Conservation (phyloP, 1,140 invertebrate species). For the Heliconius nattereri region DNA sequence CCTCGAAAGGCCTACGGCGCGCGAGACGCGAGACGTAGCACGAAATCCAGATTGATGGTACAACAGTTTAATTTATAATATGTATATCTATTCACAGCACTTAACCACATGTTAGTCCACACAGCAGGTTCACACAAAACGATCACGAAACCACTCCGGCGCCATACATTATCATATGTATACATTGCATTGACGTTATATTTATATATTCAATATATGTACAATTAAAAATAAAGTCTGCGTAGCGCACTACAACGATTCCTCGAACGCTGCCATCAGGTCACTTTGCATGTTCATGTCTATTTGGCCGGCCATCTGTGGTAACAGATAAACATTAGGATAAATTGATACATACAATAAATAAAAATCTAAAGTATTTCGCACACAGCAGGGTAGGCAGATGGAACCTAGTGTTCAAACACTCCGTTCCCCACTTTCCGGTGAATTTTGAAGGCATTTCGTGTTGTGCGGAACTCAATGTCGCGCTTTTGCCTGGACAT, state of each 20-base stretch:
- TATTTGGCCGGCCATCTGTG: conserved; percentile 95
- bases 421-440: too few species aligned
- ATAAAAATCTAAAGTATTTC: too few species aligned
- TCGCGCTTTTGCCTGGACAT: too few species aligned
- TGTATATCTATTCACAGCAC: conserved; percentile 81
- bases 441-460: too few species aligned
- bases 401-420: too few species aligned
- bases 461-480: too few species aligned
- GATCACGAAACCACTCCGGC: conserved; percentile 71
- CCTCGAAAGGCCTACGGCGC: conserved; percentile 62
- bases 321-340: conserved; percentile 62
- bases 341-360: too few species aligned
- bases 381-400: too few species aligned
- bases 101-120: conserved; percentile 79
- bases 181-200: conserved; percentile 74
- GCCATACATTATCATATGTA: conserved; percentile 64
- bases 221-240: conserved; percentile 62
- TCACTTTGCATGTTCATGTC: conserved; percentile 99
- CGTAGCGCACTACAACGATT: conserved; percentile 87
- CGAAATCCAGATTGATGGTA: conserved; percentile 70
- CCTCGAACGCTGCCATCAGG: conserved; percentile 98
- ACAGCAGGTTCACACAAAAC: conserved; percentile 64
- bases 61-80: conserved; percentile 77
- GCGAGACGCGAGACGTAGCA: conserved; percentile 42
- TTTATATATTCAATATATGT: conserved; percentile 68